phyloP scores from a whole-genome alignment of 2,888 invertebrate species.

The Calameuta pallipes region DNA sequence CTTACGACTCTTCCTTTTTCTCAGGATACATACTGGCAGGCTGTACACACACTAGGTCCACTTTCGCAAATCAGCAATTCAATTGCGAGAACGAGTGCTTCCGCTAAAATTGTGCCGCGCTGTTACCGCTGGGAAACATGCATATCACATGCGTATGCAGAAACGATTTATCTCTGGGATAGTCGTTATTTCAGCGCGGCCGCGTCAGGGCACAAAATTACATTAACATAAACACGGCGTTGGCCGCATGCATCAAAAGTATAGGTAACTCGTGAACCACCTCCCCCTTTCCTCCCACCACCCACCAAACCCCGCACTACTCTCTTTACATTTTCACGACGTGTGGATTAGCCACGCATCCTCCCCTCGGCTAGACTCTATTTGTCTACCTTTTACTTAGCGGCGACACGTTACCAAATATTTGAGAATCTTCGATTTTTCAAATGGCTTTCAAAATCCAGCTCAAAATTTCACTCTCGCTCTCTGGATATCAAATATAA shows the following conservation, averaged over 20 bases:
- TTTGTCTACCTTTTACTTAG: too few relatives aligned
- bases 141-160: constrained; percentile 35
- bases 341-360: too few relatives aligned
- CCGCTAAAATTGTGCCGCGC: constrained; percentile 31
- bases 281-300: neutral
- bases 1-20: too few relatives aligned
- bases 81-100: constrained; percentile 25
- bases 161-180: constrained; percentile 36
- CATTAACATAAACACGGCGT: constrained; percentile 26
- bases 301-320: too few relatives aligned
- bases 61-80: constrained; percentile 16
- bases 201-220: constrained; percentile 22
- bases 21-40: too few relatives aligned
- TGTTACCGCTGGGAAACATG: constrained; percentile 25
- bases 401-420: too few relatives aligned
- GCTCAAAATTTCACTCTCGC: too few relatives aligned
- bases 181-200: constrained; percentile 31
- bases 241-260: constrained; percentile 32
- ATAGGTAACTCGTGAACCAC: constrained; percentile 8
- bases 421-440: too few relatives aligned
- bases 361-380: too few relatives aligned
- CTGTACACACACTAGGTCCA: neutral
- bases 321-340: too few relatives aligned
- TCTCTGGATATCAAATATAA: too few relatives aligned
- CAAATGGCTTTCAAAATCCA: too few relatives aligned